Evolutionary conservation across 2,113 vertebrate species (phyloP).

Genomic region (Baryphthengus martii): DNA sequence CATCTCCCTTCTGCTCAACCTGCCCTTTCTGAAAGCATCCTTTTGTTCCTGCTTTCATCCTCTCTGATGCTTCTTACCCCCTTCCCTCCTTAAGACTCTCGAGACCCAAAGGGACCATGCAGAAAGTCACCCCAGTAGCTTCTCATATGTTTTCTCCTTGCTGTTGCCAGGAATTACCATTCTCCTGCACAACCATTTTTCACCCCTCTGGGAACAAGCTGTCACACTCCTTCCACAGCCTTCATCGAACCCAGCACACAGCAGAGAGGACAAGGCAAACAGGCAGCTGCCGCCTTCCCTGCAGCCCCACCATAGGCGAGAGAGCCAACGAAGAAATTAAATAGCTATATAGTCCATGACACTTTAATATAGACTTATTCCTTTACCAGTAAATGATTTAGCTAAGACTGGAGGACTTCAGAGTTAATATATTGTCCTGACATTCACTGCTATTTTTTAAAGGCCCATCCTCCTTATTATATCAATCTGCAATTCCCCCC

Average conservation of each 20-base stretch:
- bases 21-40: not conserved
- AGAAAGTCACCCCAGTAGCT: not conserved
- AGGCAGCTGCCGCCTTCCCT: not conserved
- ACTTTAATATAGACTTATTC: not conserved
- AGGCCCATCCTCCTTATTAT: not conserved
- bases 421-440: not conserved
- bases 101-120: not conserved
- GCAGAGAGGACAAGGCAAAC: not conserved
- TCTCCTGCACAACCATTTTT: not conserved
- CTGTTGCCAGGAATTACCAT: not conserved
- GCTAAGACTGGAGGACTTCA: not conserved
- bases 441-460: not conserved
- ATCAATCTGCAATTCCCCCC: not conserved
- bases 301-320: not conserved
- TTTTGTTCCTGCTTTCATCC: not conserved
- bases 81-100: not conserved
- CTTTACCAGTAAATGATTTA: not conserved
- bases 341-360: not conserved
- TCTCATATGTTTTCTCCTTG: not conserved
- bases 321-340: not conserved
- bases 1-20: not conserved
- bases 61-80: not conserved
- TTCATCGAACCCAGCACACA: fast-evolving
- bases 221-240: not conserved
- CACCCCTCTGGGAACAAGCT: not conserved